Base-by-base conservation (phyloP, 2,888 invertebrate species). In the Erebia palarica region DNA sequence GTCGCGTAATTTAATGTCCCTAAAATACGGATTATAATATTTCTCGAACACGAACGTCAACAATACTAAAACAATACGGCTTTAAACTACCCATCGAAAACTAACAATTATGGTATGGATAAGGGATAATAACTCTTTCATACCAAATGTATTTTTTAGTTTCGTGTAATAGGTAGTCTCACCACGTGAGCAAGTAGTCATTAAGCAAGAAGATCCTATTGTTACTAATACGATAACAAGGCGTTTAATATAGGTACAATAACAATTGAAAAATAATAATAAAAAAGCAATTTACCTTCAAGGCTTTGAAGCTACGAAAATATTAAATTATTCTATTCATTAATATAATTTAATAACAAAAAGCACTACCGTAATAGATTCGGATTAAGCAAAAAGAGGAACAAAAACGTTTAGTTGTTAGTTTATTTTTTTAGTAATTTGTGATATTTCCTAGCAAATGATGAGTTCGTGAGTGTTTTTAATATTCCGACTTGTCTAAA, bases 401-500 rank as follows among this genome's bases (percentile, higher is more conserved):
- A 65, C 65, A 72, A 72, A 72, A 72, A 72, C 53, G 18, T 53
- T 67, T 59, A 67, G 59, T 47, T 67, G 65, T 51, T 71, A 65
- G 71, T 75, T 78, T 71, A 68, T 72, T 76, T 77, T 76, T 68
- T 13, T 72, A 69, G 75, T 58, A 75, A 78, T 78, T 76, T 76
- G 65, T 74, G 67, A 74, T 76, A 76, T 80, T 82, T 82, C 80
- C 81, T 81, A 79, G 76, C 74, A 73, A 74, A 76, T 80, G 78
- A 82, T 83, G 66, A 72, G 79, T 65, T 83, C 82, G 84, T 83
- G 83, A 82, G 76, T 61, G 61, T 71, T 72, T 69, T 72, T 55
- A 69, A 71, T 68, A 70, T 72, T 66, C 60, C 57, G 68, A 65
- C 16, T 64, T 65, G 68, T 57, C 64, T 66, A 68, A 70, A 47